Conservation (phyloP, 2,797 vertebrate genomes). For the Zalophus californianus region DNA sequence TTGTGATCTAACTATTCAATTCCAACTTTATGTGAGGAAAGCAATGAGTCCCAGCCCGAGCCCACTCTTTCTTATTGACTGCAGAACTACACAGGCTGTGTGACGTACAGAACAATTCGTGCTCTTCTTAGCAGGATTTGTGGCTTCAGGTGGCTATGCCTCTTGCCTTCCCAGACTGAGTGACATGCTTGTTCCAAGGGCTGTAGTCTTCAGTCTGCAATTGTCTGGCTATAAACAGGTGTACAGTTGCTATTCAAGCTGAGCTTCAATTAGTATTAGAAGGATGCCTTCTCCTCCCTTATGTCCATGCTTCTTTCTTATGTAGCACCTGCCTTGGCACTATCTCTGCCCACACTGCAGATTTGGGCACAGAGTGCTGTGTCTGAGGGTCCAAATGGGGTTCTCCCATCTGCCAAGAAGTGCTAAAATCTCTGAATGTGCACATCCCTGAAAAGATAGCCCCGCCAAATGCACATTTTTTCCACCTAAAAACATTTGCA, state of each 20-base stretch:
- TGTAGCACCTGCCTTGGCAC: not conserved
- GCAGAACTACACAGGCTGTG: not conserved
- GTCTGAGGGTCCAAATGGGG: not conserved
- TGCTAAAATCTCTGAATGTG: not conserved
- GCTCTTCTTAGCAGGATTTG: not conserved
- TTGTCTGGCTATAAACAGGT: not conserved
- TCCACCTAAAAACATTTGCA: not conserved
- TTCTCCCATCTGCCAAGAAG: not conserved
- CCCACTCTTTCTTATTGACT: not conserved
- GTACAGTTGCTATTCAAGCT: not conserved
- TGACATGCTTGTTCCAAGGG: not conserved
- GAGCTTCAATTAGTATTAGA: not conserved
- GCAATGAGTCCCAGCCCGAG: not conserved
- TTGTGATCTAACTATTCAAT: not conserved
- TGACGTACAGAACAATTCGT: not conserved
- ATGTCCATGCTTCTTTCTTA: not conserved
- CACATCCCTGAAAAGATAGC: not conserved
- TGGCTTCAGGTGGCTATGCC: not conserved
- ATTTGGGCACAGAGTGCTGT: not conserved
- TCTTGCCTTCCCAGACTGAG: not conserved
- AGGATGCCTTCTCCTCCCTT: not conserved
- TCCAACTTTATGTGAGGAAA: conserved; percentile 40
- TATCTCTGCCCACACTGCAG: not conserved
- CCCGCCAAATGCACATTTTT: not conserved
- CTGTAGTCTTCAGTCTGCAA: not conserved